Evolutionary conservation across 1,140 invertebrate species (phyloP).

Genomic region (Drosophila arawakana): DNA sequence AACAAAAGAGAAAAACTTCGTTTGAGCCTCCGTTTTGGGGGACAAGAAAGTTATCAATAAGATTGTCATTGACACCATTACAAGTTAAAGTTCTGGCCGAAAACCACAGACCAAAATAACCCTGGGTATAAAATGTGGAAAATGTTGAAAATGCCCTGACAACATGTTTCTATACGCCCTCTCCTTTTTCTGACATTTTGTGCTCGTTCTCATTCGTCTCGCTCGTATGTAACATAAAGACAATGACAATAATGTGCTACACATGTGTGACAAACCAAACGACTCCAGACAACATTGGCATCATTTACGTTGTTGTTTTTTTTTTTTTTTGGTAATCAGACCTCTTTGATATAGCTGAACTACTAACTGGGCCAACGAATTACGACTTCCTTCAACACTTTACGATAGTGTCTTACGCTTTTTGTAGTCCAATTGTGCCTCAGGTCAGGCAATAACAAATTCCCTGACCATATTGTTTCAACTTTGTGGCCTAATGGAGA

Average conservation of each 20-base stretch:
- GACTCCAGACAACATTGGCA: conserved; percentile 15
- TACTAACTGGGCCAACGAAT: conserved; percentile 49
- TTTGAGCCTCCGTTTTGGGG: conserved; percentile 10
- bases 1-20: conserved; percentile 15
- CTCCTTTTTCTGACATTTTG: conserved; percentile 35
- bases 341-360: conserved; percentile 30
- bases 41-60: conserved; percentile 27
- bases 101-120: conserved; percentile 29
- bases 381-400: conserved; percentile 34
- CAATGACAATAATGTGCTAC: conserved; percentile 70
- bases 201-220: conserved; percentile 21
- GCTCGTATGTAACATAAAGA: conserved; percentile 49
- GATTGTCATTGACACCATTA: conserved; percentile 75
- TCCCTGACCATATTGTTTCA: conserved; percentile 44
- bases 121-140: conserved; percentile 31
- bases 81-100: conserved; percentile 49
- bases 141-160: conserved; percentile 15
- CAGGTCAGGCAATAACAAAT: conserved; percentile 25
- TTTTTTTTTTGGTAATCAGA: conserved; percentile 60
- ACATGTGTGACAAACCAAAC: conserved; percentile 41
- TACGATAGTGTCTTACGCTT: not conserved
- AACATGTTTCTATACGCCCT: not conserved
- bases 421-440: conserved; percentile 16
- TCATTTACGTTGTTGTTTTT: conserved; percentile 40
- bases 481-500: conserved; percentile 33